These are phyloP conservation scores for Lycorma delicatula DNA, from an alignment of 1,140 invertebrate genomes.

Conservation along the genomic window DNA sequence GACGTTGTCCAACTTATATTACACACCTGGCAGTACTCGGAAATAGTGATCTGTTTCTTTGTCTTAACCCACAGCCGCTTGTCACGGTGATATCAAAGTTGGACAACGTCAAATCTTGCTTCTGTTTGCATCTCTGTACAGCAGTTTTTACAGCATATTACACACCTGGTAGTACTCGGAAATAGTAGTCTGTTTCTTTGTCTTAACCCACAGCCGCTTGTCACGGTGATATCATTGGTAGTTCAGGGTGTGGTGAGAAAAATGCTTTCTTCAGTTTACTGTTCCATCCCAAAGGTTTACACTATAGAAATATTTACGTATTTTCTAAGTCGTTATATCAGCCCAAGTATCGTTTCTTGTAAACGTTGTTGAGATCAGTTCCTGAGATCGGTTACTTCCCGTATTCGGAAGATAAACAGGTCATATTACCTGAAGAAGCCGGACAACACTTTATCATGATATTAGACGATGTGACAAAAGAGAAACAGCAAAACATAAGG, in stretches of 20 bases:
- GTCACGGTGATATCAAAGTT: background rate
- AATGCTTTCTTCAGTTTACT: slow-evolving; percentile 33
- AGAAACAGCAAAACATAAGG: slow-evolving; percentile 28
- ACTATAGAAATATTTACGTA: slow-evolving; percentile 37
- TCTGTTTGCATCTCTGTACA: background rate
- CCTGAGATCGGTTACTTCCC: slow-evolving; percentile 25
- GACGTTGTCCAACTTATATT: slow-evolving; percentile 13
- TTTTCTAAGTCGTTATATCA: slow-evolving; percentile 37
- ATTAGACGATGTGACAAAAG: slow-evolving; percentile 36
- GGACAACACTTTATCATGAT: slow-evolving; percentile 33
- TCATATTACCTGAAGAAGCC: slow-evolving; percentile 26
- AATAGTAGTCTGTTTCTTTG: slow-evolving; percentile 29
- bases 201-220: slow-evolving; percentile 27
- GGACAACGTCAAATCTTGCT: slow-evolving; percentile 17
- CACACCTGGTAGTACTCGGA: slow-evolving; percentile 24
- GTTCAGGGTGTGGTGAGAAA: slow-evolving; percentile 36
- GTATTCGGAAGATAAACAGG: slow-evolving; percentile 29
- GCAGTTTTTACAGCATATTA: slow-evolving; percentile 17
- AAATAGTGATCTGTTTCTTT: slow-evolving; percentile 27
- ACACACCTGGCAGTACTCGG: slow-evolving; percentile 24
- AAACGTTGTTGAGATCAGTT: slow-evolving; percentile 22
- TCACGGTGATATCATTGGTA: no score
- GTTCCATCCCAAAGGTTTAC: slow-evolving; percentile 30
- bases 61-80: slow-evolving; percentile 24
- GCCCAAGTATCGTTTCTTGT: slow-evolving; percentile 33